phyloP scores from a whole-genome alignment of 2,797 vertebrate species.

The Schizothorax lantsangensis region DNA sequence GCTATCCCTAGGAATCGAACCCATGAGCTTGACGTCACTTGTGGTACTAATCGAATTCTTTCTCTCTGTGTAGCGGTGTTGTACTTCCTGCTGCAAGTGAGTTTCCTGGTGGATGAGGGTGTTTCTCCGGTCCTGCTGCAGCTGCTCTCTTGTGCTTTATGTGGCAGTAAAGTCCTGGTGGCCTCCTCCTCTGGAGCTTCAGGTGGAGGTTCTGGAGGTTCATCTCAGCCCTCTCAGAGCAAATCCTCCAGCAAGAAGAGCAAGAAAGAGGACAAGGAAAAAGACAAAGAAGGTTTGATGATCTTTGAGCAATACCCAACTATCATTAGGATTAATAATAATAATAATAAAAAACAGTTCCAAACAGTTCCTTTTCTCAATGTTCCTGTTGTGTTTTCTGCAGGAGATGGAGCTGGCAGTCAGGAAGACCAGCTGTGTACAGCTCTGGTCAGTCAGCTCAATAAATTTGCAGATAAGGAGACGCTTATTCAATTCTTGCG shows the following conservation, averaged over 20 bases:
- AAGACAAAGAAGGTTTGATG: slow-evolving; percentile 89
- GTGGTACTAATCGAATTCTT: neutral
- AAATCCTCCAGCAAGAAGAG: slow-evolving; percentile 98
- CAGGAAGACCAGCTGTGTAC: slow-evolving; percentile 98
- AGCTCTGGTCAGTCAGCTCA: slow-evolving; percentile 95
- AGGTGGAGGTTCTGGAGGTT: slow-evolving; percentile 74
- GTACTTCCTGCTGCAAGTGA: slow-evolving; percentile 98
- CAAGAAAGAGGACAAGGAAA: slow-evolving; percentile 98
- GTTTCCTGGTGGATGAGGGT: slow-evolving; percentile 97
- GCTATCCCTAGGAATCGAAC: neutral
- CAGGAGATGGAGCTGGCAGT: slow-evolving; percentile 89
- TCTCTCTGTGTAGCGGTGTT: slow-evolving; percentile 85
- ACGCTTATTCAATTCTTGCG: slow-evolving; percentile 97
- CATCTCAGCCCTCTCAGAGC: slow-evolving; percentile 88
- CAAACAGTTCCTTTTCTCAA: neutral
- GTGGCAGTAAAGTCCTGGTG: slow-evolving; percentile 95
- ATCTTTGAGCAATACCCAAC: neutral
- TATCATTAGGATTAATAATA: neutral
- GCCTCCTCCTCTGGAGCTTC: slow-evolving; percentile 81
- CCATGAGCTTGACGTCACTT: neutral
- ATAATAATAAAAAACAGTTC: neutral
- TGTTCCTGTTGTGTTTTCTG: neutral
- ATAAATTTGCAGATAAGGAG: slow-evolving; percentile 98
- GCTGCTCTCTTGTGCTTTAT: slow-evolving; percentile 96
- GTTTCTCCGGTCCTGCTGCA: slow-evolving; percentile 96